A percentile compares a stretch with the other conserved stretches of the same genome.
These are phyloP conservation scores for Saccopteryx leptura DNA, from an alignment of 2,113 vertebrate genomes.

Conservation along the genomic window DNA sequence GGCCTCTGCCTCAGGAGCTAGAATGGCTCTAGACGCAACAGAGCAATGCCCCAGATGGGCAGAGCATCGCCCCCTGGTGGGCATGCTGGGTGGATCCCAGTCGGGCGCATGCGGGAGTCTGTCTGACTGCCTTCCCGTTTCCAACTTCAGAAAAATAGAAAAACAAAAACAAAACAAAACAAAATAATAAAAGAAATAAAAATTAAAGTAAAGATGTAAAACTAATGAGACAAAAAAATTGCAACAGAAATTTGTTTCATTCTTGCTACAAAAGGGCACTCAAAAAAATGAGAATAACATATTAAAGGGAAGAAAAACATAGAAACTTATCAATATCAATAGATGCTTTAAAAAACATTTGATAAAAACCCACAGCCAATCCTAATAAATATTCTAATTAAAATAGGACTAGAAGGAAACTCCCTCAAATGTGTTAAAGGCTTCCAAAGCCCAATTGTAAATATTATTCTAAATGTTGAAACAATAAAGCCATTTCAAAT, in stretches of 20 bases:
- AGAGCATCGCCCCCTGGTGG: no score
- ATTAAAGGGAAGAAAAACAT: neutral
- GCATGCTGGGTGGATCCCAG: no score
- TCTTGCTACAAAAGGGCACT: neutral
- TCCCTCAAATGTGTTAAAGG: neutral
- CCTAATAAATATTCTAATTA: conserved; percentile 21
- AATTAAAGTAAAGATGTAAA: neutral
- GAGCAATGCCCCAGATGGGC: no score
- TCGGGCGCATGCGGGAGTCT: no score
- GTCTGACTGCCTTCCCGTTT: no score
- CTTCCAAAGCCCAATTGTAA: neutral
- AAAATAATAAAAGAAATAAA: no score
- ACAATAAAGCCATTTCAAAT: conserved; percentile 31
- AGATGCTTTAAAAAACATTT: conserved; percentile 9
- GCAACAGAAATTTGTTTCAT: neutral
- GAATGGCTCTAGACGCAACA: no score
- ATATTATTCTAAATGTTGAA: conserved; percentile 20
- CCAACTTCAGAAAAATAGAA: no score
- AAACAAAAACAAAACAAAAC: no score
- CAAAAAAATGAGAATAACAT: neutral
- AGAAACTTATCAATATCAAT: neutral
- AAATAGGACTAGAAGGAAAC: conserved; percentile 35
- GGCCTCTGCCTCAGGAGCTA: no score
- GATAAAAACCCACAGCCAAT: conserved; percentile 30
- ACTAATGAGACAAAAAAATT: neutral